phyloP scores from a whole-genome alignment of 2,113 vertebrate species.

The Danio rerio region DNA sequence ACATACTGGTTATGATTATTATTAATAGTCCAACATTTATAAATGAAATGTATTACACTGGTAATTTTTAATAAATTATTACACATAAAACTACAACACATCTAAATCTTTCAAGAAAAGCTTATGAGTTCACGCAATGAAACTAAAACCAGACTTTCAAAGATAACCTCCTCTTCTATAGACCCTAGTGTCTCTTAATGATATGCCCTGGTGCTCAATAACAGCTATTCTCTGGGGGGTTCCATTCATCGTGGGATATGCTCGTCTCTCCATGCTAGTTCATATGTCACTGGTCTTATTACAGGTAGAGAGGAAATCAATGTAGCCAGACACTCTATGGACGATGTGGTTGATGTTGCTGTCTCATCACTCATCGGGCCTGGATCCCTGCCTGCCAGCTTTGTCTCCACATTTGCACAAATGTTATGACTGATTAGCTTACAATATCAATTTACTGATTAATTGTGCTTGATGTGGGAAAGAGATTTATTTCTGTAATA shows the following conservation, averaged over 20 bases:
- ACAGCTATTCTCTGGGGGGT: conserved; percentile 46
- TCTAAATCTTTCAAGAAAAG: neutral
- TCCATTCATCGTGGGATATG: conserved; percentile 73
- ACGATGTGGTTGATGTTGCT: conserved; percentile 85
- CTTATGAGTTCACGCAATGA: neutral
- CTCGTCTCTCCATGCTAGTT: conserved; percentile 73
- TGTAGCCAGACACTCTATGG: conserved; percentile 92
- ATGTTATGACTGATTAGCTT: conserved; percentile 90
- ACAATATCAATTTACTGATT: conserved; percentile 87
- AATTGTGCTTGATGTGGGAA: conserved; percentile 78
- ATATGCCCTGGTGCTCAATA: conserved; percentile 61
- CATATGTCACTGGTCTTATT: conserved; percentile 97
- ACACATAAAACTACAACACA: neutral
- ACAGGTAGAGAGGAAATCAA: conserved; percentile 96
- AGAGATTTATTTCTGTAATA: conserved; percentile 64
- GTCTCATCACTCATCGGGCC: conserved; percentile 99
- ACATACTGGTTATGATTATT: neutral
- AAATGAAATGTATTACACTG: neutral
- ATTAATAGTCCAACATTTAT: neutral
- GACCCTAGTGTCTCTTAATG: conserved; percentile 53
- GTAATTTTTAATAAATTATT: neutral
- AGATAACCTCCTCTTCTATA: conserved; percentile 19
- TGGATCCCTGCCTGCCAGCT: conserved; percentile 86
- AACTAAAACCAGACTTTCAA: neutral
- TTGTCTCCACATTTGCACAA: conserved; percentile 81